Evolutionary conservation across 2,888 invertebrate species (phyloP), one percentile per base, ranked within the genome.

Genomic region (Poecilobothrus nobilitatus): DNA sequence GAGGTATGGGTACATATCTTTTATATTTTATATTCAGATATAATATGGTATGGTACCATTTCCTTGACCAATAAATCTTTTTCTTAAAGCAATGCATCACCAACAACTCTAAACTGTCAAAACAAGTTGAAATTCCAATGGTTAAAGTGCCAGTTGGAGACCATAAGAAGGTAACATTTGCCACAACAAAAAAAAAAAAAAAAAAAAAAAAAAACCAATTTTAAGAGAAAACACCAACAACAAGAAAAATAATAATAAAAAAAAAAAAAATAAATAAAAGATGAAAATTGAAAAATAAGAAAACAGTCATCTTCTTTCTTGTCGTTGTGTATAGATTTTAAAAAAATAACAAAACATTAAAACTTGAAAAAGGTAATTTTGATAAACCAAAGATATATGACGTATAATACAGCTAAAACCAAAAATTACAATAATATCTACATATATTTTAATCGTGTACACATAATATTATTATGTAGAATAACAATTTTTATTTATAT

Each of bases 71-170:
- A 63, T 63, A 63, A 63, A 63, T 63, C 63, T 63, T 33, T 27
- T 33, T 12, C 22, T 27, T 27, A 63, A 7, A 27, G 27, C 27
- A 63, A 63, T 63, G 27, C 63, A 63, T 63, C 63, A 63, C 27
- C 27, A 63, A 27, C 63, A 63, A 21, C 27, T 63, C 27, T 53
- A 63, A 63, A 27, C 27, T 63, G 63, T 33, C 63, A 63, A 63
- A 63, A 63, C 63, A 63, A 27, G 21, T 27, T 21, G 21, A 63
- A 63, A 63, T 63, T 63, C 27, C 27, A 27, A 63, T 63, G 27
- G 27, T 63, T 53, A 53, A 27, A 27, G 27, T 63, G 27, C 27
- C 63, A 63, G 63, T 27, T 63, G 63, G 27, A 63, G 15, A 27
- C 27, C 27, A 63, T 18, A 63, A 63, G 27, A 63, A 15, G 63